These are phyloP conservation scores for Taenioides sp. DNA, from an alignment of 2,797 vertebrate species.

Conservation along the genomic window DNA sequence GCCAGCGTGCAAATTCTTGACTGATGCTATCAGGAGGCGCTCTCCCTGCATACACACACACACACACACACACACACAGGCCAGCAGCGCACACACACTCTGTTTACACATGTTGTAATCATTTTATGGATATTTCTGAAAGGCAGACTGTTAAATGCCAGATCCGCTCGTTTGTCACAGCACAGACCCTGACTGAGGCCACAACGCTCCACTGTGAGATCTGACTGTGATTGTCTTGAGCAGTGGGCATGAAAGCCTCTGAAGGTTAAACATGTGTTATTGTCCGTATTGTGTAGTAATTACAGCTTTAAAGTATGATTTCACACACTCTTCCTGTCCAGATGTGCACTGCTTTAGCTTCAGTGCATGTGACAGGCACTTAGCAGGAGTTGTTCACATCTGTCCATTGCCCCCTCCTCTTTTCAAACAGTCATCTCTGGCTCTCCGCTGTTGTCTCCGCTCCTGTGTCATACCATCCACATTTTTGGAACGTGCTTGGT, in stretches of 20 bases:
- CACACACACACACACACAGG: constrained; percentile 14
- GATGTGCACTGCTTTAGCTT: constrained; percentile 48
- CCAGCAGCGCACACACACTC: constrained; percentile 25
- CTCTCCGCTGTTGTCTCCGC: constrained; percentile 45
- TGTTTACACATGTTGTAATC: constrained; percentile 75
- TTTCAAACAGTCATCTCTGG: constrained; percentile 18
- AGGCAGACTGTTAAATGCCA: constrained; percentile 59
- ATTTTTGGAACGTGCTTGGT: constrained; percentile 63
- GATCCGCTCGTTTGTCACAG: constrained; percentile 51
- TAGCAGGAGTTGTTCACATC: constrained; percentile 52
- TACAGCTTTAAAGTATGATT: constrained; percentile 44
- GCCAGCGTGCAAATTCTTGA: constrained; percentile 85
- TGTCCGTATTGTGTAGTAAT: constrained; percentile 50
- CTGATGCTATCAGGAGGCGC: constrained; percentile 87
- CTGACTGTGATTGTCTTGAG: constrained; percentile 51
- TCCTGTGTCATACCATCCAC: constrained; percentile 61
- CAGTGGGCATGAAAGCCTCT: constrained; percentile 43
- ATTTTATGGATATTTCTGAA: constrained; percentile 71
- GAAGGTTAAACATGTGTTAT: constrained; percentile 31
- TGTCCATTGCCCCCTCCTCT: constrained; percentile 13
- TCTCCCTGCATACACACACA: constrained; percentile 50
- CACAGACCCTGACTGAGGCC: constrained; percentile 36
- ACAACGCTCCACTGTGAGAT: constrained; percentile 35
- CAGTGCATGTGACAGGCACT: constrained; percentile 53
- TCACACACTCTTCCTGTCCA: constrained; percentile 42